Conservation (phyloP, 2,888 invertebrate genomes). For the Hirtodrosophila alboralis region DNA sequence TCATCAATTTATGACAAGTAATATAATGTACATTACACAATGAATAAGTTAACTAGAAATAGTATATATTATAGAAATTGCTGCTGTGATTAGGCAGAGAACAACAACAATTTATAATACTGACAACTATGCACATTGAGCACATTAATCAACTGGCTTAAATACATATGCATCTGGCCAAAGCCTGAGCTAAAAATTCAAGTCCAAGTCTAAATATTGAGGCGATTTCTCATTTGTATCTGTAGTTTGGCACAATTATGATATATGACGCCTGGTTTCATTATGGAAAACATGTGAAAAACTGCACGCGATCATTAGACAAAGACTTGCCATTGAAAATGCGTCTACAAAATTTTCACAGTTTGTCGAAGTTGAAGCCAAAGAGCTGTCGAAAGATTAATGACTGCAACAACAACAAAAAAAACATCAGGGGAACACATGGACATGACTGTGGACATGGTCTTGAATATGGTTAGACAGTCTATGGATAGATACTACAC, state of each 20-base stretch:
- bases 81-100: conserved; percentile 59
- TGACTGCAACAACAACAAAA: conserved; percentile 62
- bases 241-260: conserved; percentile 77
- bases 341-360: conserved; percentile 52
- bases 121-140: conserved; percentile 62
- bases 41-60: conserved; percentile 1
- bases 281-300: conserved; percentile 70
- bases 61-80: conserved; percentile 34
- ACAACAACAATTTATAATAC: conserved; percentile 57
- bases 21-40: no score
- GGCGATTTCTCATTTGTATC: conserved; percentile 55
- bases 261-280: conserved; percentile 68
- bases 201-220: conserved; percentile 22
- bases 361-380: conserved; percentile 18
- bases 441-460: conserved; percentile 37
- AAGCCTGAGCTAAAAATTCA: conserved; percentile 17
- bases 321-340: conserved; percentile 77
- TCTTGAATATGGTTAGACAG: conserved; percentile 12
- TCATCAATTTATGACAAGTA: conserved; percentile 37
- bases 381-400: conserved; percentile 69
- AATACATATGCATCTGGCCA: conserved; percentile 71
- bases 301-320: conserved; percentile 79
- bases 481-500: conserved; percentile 8
- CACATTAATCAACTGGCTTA: conserved; percentile 69
- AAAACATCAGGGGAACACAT: conserved; percentile 58